These are phyloP conservation scores for Glyphotaelius pellucidus DNA, from an alignment of 2,888 invertebrate species.

Conservation along the genomic window DNA sequence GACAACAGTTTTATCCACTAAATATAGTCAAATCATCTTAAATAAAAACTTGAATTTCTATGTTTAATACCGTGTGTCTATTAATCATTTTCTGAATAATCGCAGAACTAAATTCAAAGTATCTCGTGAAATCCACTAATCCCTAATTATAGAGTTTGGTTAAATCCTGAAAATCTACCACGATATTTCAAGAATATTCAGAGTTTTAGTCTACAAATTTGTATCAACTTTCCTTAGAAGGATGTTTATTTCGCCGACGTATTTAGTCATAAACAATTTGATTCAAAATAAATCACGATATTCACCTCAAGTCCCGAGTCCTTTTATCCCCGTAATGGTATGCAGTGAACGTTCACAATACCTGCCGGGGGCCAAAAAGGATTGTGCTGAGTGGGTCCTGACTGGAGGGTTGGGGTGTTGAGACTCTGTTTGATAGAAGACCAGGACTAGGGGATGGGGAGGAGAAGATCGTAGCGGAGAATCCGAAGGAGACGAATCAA, in stretches of 20 bases:
- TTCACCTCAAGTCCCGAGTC: neutral
- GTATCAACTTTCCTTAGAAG: neutral
- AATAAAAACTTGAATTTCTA: no score
- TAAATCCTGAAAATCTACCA: neutral
- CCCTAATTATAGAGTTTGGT: neutral
- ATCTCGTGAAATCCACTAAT: neutral
- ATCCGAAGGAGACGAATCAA: neutral
- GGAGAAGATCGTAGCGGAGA: neutral
- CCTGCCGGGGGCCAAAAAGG: neutral
- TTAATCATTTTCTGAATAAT: no score
- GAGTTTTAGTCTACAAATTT: neutral
- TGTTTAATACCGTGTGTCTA: no score
- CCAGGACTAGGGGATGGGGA: neutral
- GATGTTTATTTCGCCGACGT: neutral
- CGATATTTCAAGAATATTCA: neutral
- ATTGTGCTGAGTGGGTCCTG: neutral
- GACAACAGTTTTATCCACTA: no score
- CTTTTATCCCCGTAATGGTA: neutral
- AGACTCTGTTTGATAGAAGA: neutral
- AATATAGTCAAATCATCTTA: no score
- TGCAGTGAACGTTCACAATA: neutral
- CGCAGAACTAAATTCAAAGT: neutral
- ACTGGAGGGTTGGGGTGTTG: neutral
- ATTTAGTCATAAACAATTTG: neutral
- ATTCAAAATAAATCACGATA: neutral